These are phyloP conservation scores for roundworm (Caenorhabditis elegans) DNA, from an alignment of 1,140 invertebrate genomes.

Conservation along the genomic window WBcel235 BX284605.5:1570001-1570500, in stretches of 20 bases:
- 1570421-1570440: too few relatives aligned
- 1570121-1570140: too few relatives aligned
- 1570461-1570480: too few relatives aligned
- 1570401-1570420: too few relatives aligned
- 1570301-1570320: too few relatives aligned
- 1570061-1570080: neutral
- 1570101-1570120: too few relatives aligned
- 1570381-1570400: neutral
- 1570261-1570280: neutral
- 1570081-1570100: too few relatives aligned
- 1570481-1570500: too few relatives aligned
- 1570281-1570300: too few relatives aligned
- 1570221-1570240: neutral
- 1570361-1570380: neutral
- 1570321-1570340: too few relatives aligned
- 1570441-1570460: too few relatives aligned
- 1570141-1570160: neutral
- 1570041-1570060: neutral
- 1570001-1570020: conserved; percentile 31
- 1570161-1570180: neutral
- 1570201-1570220: neutral
- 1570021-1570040: neutral
- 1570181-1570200: neutral
- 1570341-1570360: neutral
- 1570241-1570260: neutral